phyloP scores from a whole-genome alignment of 92 coral and sea anemone species.

The Parazoanthus darwini region DNA sequence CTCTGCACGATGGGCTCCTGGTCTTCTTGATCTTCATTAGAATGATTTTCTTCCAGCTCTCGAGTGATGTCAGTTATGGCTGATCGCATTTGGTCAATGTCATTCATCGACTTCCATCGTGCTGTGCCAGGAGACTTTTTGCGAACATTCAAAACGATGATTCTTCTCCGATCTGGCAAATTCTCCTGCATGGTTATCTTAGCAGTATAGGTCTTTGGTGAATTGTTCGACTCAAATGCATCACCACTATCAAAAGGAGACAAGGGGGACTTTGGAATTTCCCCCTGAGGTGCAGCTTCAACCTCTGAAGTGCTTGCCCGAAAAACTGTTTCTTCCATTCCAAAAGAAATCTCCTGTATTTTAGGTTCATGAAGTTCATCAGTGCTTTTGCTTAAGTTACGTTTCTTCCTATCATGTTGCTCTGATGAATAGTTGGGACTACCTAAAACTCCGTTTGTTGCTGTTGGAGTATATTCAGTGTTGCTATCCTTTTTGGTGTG shows the following conservation, averaged over 20 bases:
- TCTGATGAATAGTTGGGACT: not conserved
- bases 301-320: constrained; percentile 19
- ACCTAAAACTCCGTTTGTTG: not conserved
- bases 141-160: constrained; percentile 73
- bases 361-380: constrained; percentile 41
- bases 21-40: constrained; percentile 1
- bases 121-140: constrained; percentile 69
- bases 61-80: constrained; percentile 44
- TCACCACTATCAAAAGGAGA: constrained; percentile 32
- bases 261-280: not conserved
- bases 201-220: constrained; percentile 58
- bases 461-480: not conserved
- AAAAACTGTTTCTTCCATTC: constrained; percentile 39
- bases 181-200: constrained; percentile 77
- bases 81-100: constrained; percentile 60
- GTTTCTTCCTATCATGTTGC: not conserved
- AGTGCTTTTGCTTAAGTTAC: constrained; percentile 27
- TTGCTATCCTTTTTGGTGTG: not conserved
- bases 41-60: constrained; percentile 18
- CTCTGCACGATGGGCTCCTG: constrained; percentile 11
- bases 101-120: constrained; percentile 81
- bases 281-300: constrained; percentile 2
- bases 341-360: constrained; percentile 37
- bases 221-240: constrained; percentile 35
- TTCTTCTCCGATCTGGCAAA: constrained; percentile 61